Evolutionary conservation across 2,888 invertebrate genomes (phyloP), one percentile per base, ranked within the genome.

Genomic region (Hetaerina titia): DNA sequence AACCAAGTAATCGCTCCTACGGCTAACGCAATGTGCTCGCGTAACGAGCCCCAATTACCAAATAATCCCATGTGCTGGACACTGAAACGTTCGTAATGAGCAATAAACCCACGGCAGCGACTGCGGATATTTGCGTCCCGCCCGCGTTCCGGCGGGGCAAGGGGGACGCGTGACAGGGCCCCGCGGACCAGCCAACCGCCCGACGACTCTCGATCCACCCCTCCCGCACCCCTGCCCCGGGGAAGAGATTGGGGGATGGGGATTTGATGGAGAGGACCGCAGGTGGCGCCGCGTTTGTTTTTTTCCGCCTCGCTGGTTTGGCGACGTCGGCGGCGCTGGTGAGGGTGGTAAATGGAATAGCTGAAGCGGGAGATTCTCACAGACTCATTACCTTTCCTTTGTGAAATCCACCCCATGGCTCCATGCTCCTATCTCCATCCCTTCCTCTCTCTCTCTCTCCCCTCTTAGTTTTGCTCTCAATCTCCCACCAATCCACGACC

Each of bases 221-320:
- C 64, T 11, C 64, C 19, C 19, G 17, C 64, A 19, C 69, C 69
- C 69, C 17, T 13, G 15, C 1, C 69, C n/a, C 45, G 4, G 45
- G 45, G 45, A 45, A 45, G 45, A 45, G 45, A 45, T 45, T 45
- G 45, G n/a, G n/a, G 19, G 63, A 63, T 11, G 63, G 25, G 88
- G 90, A 64, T 17, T 90, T 90, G 90, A 90, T 90, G 90, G 64
- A 90, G 90, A 63, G 90, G 15, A 31, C 63, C 90, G 90, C 90
- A 90, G 90, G 90, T 64, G 90, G 45, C 90, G 90, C 90, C 90
- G 31, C n/a, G 57, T 58, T n/a, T 25, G 17, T 87, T 56, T 88
- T 31, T 88, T 45, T 22, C 88, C 88, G 57, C 88, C 13, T 22
- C 88, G 19, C 22, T 88, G 88, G 9, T 69, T 17, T 69, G 69